Percentiles rank a stretch among this genome's conserved stretches.
These are phyloP conservation scores for Xenopus laevis DNA, from an alignment of 2,113 vertebrate species.

Conservation along the genomic window DNA sequence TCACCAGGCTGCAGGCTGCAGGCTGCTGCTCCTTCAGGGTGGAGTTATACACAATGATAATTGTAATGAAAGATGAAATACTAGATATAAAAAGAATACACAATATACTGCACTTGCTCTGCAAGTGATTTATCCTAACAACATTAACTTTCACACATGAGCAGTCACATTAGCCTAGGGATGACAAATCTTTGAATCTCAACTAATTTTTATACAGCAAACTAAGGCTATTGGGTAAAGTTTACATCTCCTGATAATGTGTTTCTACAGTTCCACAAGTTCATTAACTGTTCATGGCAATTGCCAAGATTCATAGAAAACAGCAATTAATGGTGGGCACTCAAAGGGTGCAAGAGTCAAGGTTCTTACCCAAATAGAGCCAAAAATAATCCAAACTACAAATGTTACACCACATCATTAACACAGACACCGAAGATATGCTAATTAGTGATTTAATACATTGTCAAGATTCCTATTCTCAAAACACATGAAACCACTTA, in stretches of 20 bases:
- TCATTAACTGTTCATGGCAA: no score
- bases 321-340: no score
- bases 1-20: slow-evolving; percentile 53
- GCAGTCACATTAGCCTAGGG: slow-evolving; percentile 40
- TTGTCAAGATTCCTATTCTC: no score
- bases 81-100: slow-evolving; percentile 43
- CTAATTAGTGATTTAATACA: no score
- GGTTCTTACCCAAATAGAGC: no score
- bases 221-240: slow-evolving; percentile 13
- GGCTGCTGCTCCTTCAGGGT: slow-evolving; percentile 49
- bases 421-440: no score
- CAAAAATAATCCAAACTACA: no score
- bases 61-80: slow-evolving; percentile 48
- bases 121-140: slow-evolving; percentile 36
- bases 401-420: no score
- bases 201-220: slow-evolving; percentile 23
- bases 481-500: no score
- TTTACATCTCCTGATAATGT: not conserved
- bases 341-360: no score
- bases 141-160: slow-evolving; percentile 44
- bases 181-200: slow-evolving; percentile 32
- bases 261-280: no score
- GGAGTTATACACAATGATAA: slow-evolving; percentile 50
- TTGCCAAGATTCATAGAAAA: no score
- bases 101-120: slow-evolving; percentile 43